Conservation (phyloP, 2,797 vertebrate species). For the Gadopsis bispinosus region DNA sequence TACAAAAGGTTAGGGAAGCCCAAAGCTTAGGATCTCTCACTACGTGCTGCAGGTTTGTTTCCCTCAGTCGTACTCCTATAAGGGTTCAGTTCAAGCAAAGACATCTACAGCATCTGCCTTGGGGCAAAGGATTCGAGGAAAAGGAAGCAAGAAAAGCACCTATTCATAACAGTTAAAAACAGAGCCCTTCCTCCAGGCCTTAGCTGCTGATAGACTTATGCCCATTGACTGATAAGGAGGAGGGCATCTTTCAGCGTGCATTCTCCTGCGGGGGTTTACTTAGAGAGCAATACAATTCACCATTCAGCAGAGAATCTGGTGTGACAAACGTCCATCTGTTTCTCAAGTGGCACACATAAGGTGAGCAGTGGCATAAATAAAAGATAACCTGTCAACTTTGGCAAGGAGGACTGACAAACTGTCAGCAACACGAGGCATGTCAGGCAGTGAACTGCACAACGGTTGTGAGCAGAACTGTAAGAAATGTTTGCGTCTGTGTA, state of each 20-base stretch:
- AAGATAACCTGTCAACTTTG: constrained; percentile 66
- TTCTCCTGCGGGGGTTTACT: constrained; percentile 78
- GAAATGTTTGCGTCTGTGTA: constrained; percentile 40
- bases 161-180: constrained; percentile 84
- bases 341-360: constrained; percentile 53
- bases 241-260: constrained; percentile 82
- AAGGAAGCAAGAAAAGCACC: constrained; percentile 80
- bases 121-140: constrained; percentile 64
- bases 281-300: constrained; percentile 69
- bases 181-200: constrained; percentile 75
- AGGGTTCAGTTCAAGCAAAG: constrained; percentile 56
- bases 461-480: constrained; percentile 21
- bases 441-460: constrained; percentile 28
- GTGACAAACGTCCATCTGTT: constrained; percentile 66
- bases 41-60: constrained; percentile 26
- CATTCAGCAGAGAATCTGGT: constrained; percentile 71
- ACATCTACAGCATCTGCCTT: constrained; percentile 62
- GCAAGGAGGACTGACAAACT: constrained; percentile 44
- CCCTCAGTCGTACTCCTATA: constrained; percentile 3
- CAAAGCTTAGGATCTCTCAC: neutral
- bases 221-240: constrained; percentile 80
- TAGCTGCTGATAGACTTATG: constrained; percentile 81
- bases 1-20: neutral
- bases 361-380: constrained; percentile 70
- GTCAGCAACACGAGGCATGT: constrained; percentile 42